Evolutionary conservation across 1,140 invertebrate genomes (phyloP).

Genomic region (Spodoptera litura): DNA sequence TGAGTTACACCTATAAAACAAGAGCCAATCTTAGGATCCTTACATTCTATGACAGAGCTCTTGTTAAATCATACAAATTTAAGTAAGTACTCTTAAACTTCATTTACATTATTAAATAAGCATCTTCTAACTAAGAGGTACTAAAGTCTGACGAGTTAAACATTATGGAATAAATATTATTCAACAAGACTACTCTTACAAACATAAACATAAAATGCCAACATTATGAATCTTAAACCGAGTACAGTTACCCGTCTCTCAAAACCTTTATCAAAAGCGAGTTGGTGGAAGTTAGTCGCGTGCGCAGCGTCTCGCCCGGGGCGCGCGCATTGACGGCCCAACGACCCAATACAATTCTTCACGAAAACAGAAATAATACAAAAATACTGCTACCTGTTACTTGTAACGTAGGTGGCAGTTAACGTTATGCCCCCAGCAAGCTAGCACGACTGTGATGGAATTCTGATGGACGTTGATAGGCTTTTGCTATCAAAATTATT

Average conservation of each 20-base stretch:
- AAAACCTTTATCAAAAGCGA: slow-evolving; percentile 21
- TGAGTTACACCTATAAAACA: too few species aligned
- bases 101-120: too few species aligned
- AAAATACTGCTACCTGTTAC: slow-evolving; percentile 40
- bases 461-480: slow-evolving; percentile 20
- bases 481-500: background rate
- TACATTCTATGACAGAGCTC: too few species aligned
- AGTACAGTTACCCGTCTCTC: slow-evolving; percentile 25
- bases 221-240: background rate
- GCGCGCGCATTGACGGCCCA: slow-evolving; percentile 14
- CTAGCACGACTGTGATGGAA: background rate
- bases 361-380: slow-evolving; percentile 39
- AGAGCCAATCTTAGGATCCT: too few species aligned
- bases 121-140: too few species aligned
- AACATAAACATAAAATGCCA: background rate
- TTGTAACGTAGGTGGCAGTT: slow-evolving; percentile 30
- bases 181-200: too few species aligned
- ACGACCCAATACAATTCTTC: slow-evolving; percentile 31
- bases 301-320: slow-evolving; percentile 23
- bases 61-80: too few species aligned
- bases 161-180: too few species aligned
- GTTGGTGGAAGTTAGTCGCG: slow-evolving; percentile 14
- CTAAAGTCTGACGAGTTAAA: too few species aligned
- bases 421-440: slow-evolving; percentile 16
- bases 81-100: too few species aligned